Evolutionary conservation across 2,113 vertebrate species (phyloP), one percentile per base, ranked within the genome.

Genomic region (Podiceps cristatus): DNA sequence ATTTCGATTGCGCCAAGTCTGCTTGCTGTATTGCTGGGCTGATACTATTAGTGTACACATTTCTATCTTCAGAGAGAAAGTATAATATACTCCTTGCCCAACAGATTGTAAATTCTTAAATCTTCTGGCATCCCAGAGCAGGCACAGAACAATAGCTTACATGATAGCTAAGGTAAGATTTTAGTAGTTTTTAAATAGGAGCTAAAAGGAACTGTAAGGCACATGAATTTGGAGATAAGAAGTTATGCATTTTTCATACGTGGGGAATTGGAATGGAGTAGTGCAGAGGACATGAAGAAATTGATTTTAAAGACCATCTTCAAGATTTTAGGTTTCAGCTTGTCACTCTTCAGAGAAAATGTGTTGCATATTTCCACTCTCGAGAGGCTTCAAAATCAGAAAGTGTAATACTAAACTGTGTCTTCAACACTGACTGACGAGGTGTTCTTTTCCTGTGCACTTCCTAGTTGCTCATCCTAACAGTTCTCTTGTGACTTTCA

Each of bases 401-500:
- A 94, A 63, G 73, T 35, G 37, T 72, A 56, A 44, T 58, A 67
- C 28, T 63, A 45, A 88, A 31, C 71, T 72, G 11, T 69, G 42
- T 85, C 90, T 94, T 69, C 84, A 88, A 64, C 79, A 72, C 33
- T 0, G 0, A 5, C 56, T 49, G 84, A 60, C 0, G 31, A 42
- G 88, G 33, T 3, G 4, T 11, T 69, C 68, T 56, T 81, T 88
- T 76, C 88, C 58, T 58, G 37, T 80, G 52, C 84, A 79, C 28
- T 91, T 91, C 64, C 33, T 82, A 35, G 50, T 55, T 49, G 68
- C 42, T 94, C 40, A 35, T 92, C 68, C 6, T 93, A 92, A 92
- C 87, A 82, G 82, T 87, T 96, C 93, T 94, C 95, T 62, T 72
- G 93, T 83, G 95, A 62, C 88, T 95, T 82, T 78, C n/a, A 1